Evolutionary conservation across 2,888 invertebrate species (phyloP).

Genomic region (Dynastes maya): DNA sequence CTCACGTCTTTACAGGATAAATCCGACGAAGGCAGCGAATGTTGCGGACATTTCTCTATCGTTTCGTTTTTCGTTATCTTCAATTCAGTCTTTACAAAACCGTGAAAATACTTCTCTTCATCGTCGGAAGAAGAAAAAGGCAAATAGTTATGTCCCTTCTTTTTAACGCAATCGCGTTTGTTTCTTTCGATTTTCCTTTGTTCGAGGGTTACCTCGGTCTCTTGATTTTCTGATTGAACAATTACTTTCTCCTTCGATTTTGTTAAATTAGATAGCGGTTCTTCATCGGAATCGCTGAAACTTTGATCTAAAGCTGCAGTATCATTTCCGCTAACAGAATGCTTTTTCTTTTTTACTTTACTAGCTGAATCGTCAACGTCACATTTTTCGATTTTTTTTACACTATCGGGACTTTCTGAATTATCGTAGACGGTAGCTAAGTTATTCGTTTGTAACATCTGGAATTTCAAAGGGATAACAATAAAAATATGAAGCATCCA

Average conservation of each 20-base stretch:
- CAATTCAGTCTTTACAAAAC: slow-evolving; percentile 64
- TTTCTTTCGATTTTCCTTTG: slow-evolving; percentile 60
- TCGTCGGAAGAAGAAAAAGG: slow-evolving; percentile 71
- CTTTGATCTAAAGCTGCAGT: slow-evolving; percentile 66
- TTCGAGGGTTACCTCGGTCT: slow-evolving; percentile 51
- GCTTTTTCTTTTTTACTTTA: slow-evolving; percentile 51
- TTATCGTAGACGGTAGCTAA: neutral
- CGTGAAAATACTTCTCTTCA: slow-evolving; percentile 69
- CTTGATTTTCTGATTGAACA: slow-evolving; percentile 18
- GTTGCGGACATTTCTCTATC: slow-evolving; percentile 69
- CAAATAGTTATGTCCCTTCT: slow-evolving; percentile 66
- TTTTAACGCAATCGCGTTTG: slow-evolving; percentile 66
- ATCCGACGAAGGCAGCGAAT: slow-evolving; percentile 55
- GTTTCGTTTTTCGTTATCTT: slow-evolving; percentile 62
- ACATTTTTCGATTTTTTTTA: slow-evolving; percentile 61
- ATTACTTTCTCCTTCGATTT: slow-evolving; percentile 42
- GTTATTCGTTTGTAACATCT: neutral
- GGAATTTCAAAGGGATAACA: neutral
- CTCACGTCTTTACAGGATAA: slow-evolving; percentile 65
- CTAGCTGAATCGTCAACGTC: slow-evolving; percentile 54
- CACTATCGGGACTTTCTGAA: slow-evolving; percentile 4
- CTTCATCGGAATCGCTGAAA: slow-evolving; percentile 79
- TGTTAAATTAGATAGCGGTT: slow-evolving; percentile 76
- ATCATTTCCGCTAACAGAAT: slow-evolving; percentile 22
- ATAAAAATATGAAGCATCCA: neutral